Evolutionary conservation across 2,888 invertebrate genomes (phyloP).

Genomic region (Eupeodes latifasciatus): DNA sequence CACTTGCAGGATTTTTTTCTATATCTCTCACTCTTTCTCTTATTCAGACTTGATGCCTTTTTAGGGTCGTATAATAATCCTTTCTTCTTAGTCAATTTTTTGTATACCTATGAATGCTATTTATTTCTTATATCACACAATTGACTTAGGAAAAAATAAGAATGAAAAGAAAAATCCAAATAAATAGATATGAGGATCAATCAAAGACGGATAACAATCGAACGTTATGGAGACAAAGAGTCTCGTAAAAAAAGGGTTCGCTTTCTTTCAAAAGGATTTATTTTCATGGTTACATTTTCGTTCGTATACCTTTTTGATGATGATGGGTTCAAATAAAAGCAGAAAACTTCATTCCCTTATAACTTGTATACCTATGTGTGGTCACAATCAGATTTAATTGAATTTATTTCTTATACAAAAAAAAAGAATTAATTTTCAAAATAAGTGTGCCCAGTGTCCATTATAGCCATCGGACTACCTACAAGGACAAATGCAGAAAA

Average conservation of each 20-base stretch:
- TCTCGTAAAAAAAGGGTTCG: conserved; percentile 20
- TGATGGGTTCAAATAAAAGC: conserved; percentile 4
- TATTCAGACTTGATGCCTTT: conserved; percentile 28
- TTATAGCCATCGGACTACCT: background rate
- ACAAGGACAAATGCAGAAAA: conserved; percentile 32
- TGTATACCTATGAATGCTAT: conserved; percentile 19
- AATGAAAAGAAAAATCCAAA: conserved; percentile 44
- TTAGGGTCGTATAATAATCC: conserved; percentile 52
- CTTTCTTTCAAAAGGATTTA: conserved; percentile 17
- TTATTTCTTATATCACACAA: conserved; percentile 48
- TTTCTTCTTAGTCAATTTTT: conserved; percentile 25
- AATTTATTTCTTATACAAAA: conserved; percentile 16
- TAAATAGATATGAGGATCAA: conserved; percentile 59
- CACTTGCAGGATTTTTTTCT: conserved; percentile 27
- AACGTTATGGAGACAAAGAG: conserved; percentile 49
- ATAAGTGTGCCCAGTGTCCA: background rate
- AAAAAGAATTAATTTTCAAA: conserved; percentile 1
- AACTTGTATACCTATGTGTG: conserved; percentile 38
- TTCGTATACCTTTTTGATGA: background rate
- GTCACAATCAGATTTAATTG: conserved; percentile 67
- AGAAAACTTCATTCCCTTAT: no score
- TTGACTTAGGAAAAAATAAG: conserved; percentile 48
- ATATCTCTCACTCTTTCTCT: background rate
- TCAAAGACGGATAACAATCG: conserved; percentile 63
- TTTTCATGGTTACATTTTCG: conserved; percentile 15